Evolutionary conservation across 1,140 invertebrate species (phyloP).

Genomic region (Tenebrio molitor): DNA sequence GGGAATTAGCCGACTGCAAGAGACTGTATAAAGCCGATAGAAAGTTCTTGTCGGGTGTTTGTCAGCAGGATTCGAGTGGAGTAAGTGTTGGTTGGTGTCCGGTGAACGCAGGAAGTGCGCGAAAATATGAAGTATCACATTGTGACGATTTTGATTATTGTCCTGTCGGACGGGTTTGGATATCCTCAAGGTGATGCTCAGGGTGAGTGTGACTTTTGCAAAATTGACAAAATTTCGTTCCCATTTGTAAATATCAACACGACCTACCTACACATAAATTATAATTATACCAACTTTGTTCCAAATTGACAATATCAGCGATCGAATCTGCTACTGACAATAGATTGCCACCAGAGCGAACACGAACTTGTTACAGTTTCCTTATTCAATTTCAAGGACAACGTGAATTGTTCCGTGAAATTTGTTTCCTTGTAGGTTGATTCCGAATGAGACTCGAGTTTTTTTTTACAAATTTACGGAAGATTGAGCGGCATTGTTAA

Average conservation of each 20-base stretch:
- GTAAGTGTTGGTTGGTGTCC: slow-evolving; percentile 33
- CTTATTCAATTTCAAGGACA: slow-evolving; percentile 34
- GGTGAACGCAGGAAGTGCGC: slow-evolving; percentile 45
- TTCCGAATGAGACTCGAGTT: slow-evolving; percentile 17
- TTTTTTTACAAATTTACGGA: slow-evolving; percentile 17
- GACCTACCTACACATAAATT: too few relatives aligned
- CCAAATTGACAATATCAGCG: too few relatives aligned
- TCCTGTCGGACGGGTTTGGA: slow-evolving; percentile 1
- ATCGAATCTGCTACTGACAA: too few relatives aligned
- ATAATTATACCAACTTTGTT: too few relatives aligned
- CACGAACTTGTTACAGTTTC: slow-evolving; percentile 39
- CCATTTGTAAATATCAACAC: neutral
- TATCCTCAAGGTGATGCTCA: slow-evolving; percentile 16
- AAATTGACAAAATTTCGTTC: neutral
- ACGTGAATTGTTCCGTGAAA: slow-evolving; percentile 28
- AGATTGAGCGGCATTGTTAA: slow-evolving; percentile 17
- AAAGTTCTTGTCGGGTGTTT: slow-evolving; percentile 46
- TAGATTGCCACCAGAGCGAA: neutral
- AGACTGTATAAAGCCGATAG: slow-evolving; percentile 48
- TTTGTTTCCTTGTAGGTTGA: slow-evolving; percentile 22
- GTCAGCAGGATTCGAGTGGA: slow-evolving; percentile 38
- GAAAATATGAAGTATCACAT: slow-evolving; percentile 24
- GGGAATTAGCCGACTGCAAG: slow-evolving; percentile 31
- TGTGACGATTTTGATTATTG: slow-evolving; percentile 7
- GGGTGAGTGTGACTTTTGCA: neutral